A percentile compares a stretch with the other conserved stretches of the same genome.
These are phyloP conservation scores for Dinomys branickii DNA, from an alignment of 2,113 vertebrate genomes.

Conservation along the genomic window DNA sequence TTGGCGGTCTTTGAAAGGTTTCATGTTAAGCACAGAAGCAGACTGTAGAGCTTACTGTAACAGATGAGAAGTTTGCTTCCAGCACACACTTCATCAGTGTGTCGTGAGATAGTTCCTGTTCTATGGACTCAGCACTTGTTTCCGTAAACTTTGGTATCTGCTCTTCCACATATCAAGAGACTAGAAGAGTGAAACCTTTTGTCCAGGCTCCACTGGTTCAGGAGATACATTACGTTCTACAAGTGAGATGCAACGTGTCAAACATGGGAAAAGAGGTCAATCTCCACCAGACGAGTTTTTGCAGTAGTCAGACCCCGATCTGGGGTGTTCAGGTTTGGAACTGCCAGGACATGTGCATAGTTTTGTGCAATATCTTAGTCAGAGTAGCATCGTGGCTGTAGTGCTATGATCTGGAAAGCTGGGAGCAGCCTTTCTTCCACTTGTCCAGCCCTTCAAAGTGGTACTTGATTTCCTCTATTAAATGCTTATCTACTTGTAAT, in stretches of 20 bases:
- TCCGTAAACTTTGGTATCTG: background rate
- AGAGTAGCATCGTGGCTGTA: background rate
- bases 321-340: background rate
- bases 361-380: background rate
- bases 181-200: background rate
- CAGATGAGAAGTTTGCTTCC: background rate
- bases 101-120: background rate
- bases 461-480: background rate
- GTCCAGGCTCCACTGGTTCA: background rate
- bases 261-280: background rate
- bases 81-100: background rate
- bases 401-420: background rate
- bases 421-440: background rate
- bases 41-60: background rate
- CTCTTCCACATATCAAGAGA: background rate
- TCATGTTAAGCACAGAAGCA: background rate
- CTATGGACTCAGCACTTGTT: background rate
- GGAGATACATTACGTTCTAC: background rate
- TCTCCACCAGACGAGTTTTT: background rate
- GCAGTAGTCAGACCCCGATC: background rate
- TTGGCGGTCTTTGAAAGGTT: background rate
- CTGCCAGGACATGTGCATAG: background rate
- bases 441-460: background rate
- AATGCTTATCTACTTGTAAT: background rate
- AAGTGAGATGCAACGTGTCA: background rate